A percentile compares a stretch with the other conserved stretches of the same genome.
phyloP scores from a whole-genome alignment of 2,888 invertebrate species.

The Thalpophila matura region DNA sequence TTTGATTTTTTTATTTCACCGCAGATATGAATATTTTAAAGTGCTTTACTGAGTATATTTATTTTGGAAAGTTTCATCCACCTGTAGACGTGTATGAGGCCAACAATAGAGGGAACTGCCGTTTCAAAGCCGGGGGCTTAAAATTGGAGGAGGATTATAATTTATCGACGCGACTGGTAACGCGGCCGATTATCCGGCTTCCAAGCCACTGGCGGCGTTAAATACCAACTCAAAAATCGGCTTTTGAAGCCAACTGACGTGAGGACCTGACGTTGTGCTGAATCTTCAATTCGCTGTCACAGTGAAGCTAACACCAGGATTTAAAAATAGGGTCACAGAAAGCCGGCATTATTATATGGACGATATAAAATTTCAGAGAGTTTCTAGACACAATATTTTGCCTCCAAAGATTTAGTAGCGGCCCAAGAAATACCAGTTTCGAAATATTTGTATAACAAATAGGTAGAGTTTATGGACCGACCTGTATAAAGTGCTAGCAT shows the following conservation, averaged over 20 bases:
- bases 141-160: slow-evolving; percentile 62
- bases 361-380: background rate
- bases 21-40: slow-evolving; percentile 19
- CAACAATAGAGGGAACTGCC: slow-evolving; percentile 33
- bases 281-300: slow-evolving; percentile 44
- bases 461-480: background rate
- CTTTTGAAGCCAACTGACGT: slow-evolving; percentile 57
- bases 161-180: slow-evolving; percentile 56
- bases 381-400: slow-evolving; percentile 6
- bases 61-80: slow-evolving; percentile 17
- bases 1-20: slow-evolving; percentile 17
- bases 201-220: slow-evolving; percentile 52
- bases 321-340: slow-evolving; percentile 38
- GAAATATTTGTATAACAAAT: slow-evolving; percentile 4
- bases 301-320: slow-evolving; percentile 25
- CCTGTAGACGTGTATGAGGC: slow-evolving; percentile 10
- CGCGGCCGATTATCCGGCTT: slow-evolving; percentile 62
- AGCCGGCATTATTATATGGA: slow-evolving; percentile 1
- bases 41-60: slow-evolving; percentile 5
- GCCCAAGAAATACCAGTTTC: background rate
- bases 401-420: background rate
- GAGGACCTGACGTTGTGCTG: slow-evolving; percentile 28
- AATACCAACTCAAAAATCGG: slow-evolving; percentile 55
- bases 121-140: slow-evolving; percentile 49
- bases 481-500: background rate